Conservation (phyloP, 2,888 invertebrate species). For the Harmothoe impar region DNA sequence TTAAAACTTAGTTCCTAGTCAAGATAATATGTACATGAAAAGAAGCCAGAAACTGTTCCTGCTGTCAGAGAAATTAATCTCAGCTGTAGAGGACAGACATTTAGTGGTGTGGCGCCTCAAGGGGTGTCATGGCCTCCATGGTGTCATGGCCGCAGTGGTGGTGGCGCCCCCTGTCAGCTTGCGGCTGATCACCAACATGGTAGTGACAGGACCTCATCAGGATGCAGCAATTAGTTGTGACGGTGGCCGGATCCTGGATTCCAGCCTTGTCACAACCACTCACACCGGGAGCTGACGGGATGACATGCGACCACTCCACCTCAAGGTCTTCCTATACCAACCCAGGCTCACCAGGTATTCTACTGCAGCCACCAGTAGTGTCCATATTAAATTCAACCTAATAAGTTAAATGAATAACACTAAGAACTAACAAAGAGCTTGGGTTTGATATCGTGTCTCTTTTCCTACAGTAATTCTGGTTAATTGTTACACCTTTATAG, state of each 20-base stretch:
- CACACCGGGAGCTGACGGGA: not conserved
- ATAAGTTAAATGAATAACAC: no score
- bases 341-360: no score
- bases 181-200: not conserved
- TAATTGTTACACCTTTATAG: no score
- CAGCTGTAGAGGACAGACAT: not conserved
- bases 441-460: no score
- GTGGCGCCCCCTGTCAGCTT: not conserved
- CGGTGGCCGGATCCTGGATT: not conserved
- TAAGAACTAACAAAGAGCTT: no score
- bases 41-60: no score
- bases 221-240: constrained; percentile 16
- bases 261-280: not conserved
- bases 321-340: no score
- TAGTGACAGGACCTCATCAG: constrained; percentile 11
- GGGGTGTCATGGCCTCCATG: not conserved
- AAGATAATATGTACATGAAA: no score
- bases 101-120: not conserved
- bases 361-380: no score
- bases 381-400: no score
- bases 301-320: not conserved
- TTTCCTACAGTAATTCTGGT: no score
- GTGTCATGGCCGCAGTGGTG: not conserved
- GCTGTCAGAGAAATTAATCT: not conserved
- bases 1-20: no score